Base-by-base conservation (phyloP, 2,797 vertebrate species). In the Apodemus agrarius region DNA sequence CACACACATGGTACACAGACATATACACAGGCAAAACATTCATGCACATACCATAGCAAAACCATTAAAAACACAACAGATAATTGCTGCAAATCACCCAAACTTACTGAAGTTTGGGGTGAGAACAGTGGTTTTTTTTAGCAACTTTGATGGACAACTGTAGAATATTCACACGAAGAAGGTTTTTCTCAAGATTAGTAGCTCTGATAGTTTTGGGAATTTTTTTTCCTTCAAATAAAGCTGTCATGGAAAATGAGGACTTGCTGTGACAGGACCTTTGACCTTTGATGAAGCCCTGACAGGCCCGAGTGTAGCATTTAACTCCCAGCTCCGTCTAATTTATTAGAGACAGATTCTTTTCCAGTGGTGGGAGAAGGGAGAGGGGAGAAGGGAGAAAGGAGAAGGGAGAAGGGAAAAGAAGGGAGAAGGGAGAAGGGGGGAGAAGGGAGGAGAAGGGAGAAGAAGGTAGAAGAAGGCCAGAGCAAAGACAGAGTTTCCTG, bases 201-300 rank as follows among this genome's bases (percentile, higher is more conserved):
- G 52, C 80, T 87, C 52, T 54, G 26, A 74, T 59, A 57, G 79
- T n/a, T 84, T 82, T 46, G 43, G 69, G 46, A 65, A 83, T 11
- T 91, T 67, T 46, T 37, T 82, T 93, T 96, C 8, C 57, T 94
- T 88, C 12, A 34, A 74, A 85, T 88, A 90, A 74, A 93, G 49
- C 6, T 63, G 29, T 37, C 54, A 82, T 10, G 26, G 75, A 74
- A 83, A 79, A 84, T 69, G 19, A 93, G 6, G 3, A 34, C 24
- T 91, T 34, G 14, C n/a, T 67, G 29, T 86, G 6, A 83, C 85
- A 91, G n/a, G 37, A 67, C 0, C n/a, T 76, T 92, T 86, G 16
- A 67, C 0, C n/a, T 76, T 92, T 86, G 83, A 83, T 40, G 37
- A 91, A 13, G 84, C 17, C 82, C 37, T 94, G 94, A 89, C 79